Evolutionary conservation across 2,888 invertebrate genomes (phyloP), one percentile per base, ranked within the genome.

Genomic region (Pocota personata): DNA sequence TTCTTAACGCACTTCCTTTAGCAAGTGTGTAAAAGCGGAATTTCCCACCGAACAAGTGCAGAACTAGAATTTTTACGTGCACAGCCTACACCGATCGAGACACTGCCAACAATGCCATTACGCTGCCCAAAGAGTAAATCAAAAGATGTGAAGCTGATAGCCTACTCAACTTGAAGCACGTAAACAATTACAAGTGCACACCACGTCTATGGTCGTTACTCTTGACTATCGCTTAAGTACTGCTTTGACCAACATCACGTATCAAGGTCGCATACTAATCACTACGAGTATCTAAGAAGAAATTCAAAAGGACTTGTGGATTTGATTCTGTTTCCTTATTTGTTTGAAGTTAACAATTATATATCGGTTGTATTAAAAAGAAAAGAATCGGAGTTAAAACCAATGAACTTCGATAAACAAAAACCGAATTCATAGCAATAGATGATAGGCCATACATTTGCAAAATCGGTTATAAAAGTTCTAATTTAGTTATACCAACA

Each of bases 261-360:
- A 78, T 78, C 71, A 78, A 71, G 78, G 78, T 71, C 62, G 52
- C 58, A 55, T 55, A 48, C 6, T 48, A 32, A 46, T 24, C 66
- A 48, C 57, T 21, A n/a, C n/a, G n/a, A n/a, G n/a, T n/a, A 48
- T 48, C 48, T 50, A 16, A 35, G 32, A 24, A 27, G 1, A 55
- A 27, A 64, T 46, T 46, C 12, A 6, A 46, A 66, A 37, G 19
- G 30, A 8, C 43, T 46, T 8, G 62, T 58, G 58, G 62, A 14
- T 16, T 32, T 16, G 2, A 30, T 21, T 48, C 48, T 32, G 19
- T 48, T 66, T 50, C 35, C 66, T 50, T 66, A 16, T 60, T 27
- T 43, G 50, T 14, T 19, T 46, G 19, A 1, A 14, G 7, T 16
- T 16, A 1, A 43, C 3, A 43, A 7, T 43, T 6, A 43, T 16